These are phyloP conservation scores for Drosophila athabasca DNA, from an alignment of 1,140 invertebrate species.

Conservation along the genomic window DNA sequence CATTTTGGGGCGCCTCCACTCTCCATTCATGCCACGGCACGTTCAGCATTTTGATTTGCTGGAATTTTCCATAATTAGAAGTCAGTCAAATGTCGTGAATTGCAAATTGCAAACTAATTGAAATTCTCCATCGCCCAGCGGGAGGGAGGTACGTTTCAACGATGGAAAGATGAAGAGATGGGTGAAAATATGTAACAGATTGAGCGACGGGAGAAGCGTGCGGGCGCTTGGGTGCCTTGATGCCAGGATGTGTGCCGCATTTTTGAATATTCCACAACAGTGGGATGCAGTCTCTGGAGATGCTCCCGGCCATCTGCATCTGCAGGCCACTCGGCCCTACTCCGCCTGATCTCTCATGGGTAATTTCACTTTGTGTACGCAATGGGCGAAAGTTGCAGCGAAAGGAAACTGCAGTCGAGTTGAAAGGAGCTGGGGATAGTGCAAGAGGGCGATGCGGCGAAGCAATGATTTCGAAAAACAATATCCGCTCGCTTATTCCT, in stretches of 20 bases:
- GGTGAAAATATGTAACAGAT: no score
- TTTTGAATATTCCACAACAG: slow-evolving; percentile 51
- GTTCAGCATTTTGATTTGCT: slow-evolving; percentile 51
- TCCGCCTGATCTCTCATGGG: slow-evolving; percentile 40
- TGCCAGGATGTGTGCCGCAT: neutral
- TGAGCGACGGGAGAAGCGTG: neutral
- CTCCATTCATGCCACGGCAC: slow-evolving; percentile 9
- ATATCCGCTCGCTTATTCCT: slow-evolving; percentile 64
- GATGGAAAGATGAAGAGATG: no score
- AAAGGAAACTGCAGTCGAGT: slow-evolving; percentile 34
- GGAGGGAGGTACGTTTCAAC: neutral
- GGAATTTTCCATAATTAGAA: slow-evolving; percentile 71
- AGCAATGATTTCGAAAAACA: slow-evolving; percentile 70
- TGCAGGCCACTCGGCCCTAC: neutral
- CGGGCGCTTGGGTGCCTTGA: neutral
- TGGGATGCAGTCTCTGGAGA: slow-evolving; percentile 49
- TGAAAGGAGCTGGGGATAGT: neutral
- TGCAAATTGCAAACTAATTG: slow-evolving; percentile 67
- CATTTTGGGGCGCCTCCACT: no score
- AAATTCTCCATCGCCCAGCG: slow-evolving; percentile 40
- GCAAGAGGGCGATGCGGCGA: slow-evolving; percentile 12
- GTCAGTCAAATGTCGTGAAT: slow-evolving; percentile 68
- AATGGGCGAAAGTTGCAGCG: slow-evolving; percentile 62
- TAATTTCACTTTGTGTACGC: slow-evolving; percentile 68
- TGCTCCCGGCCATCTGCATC: slow-evolving; percentile 1